These are phyloP conservation scores for Lasioglossum albipes DNA, from an alignment of 1,140 invertebrate species.

Conservation along the genomic window DNA sequence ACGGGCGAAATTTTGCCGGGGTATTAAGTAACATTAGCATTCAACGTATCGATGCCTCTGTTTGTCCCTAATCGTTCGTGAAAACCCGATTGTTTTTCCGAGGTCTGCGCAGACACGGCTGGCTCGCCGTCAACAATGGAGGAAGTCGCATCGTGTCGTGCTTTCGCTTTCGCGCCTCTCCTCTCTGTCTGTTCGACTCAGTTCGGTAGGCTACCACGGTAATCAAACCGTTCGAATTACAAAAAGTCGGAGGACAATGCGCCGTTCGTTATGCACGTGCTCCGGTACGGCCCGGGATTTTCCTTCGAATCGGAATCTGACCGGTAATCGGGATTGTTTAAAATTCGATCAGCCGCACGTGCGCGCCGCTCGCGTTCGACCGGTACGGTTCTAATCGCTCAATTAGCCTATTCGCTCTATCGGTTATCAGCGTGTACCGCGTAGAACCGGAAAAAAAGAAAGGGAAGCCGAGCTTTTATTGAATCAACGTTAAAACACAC, in stretches of 20 bases:
- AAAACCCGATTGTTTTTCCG: constrained; percentile 2
- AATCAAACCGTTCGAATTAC: constrained; percentile 46
- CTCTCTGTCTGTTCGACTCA: not conserved
- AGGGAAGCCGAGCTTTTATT: too few relatives aligned
- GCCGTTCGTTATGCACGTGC: constrained; percentile 57
- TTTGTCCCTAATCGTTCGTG: constrained; percentile 17
- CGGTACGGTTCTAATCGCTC: not conserved
- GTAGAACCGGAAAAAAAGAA: too few relatives aligned
- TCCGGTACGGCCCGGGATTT: constrained; percentile 13
- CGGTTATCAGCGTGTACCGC: not conserved
- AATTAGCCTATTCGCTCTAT: not conserved
- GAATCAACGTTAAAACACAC: too few relatives aligned
- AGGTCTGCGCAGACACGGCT: not conserved
- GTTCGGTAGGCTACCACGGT: constrained; percentile 38
- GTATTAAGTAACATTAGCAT: too few relatives aligned
- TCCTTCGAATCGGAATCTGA: not conserved
- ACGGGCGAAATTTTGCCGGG: too few relatives aligned
- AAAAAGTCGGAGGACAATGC: constrained; percentile 49
- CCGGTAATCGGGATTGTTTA: not conserved
- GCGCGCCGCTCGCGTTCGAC: not conserved
- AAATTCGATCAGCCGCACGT: not conserved
- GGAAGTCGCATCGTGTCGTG: constrained; percentile 23
- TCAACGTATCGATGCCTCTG: not conserved
- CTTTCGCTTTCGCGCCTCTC: constrained; percentile 15
- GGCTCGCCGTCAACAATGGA: constrained; percentile 1